phyloP scores from a whole-genome alignment of 1,140 invertebrate species.

The Pomacea maculata region DNA sequence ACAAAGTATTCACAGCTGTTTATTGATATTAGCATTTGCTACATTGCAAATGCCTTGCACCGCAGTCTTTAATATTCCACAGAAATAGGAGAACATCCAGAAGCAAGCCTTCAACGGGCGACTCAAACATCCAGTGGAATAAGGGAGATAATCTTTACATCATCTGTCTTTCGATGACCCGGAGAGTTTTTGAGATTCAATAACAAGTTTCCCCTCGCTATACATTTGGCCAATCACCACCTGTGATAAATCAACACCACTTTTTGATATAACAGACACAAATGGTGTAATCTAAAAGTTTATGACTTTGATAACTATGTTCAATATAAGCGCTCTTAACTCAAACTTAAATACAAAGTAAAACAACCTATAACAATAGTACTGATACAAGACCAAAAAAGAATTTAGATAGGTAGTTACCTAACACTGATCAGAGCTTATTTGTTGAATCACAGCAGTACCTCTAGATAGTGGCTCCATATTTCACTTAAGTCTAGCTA shows the following conservation, averaged over 20 bases:
- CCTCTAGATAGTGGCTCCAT: not conserved
- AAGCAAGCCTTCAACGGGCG: not conserved
- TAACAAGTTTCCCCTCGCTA: slow-evolving; percentile 49
- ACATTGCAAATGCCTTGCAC: too few species aligned
- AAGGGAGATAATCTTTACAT: not conserved
- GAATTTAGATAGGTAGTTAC: not conserved
- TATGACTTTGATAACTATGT: not conserved
- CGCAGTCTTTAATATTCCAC: too few species aligned
- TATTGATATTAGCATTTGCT: too few species aligned
- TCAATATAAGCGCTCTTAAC: not conserved
- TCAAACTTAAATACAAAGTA: not conserved
- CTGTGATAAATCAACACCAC: slow-evolving; percentile 33
- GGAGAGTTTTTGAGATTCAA: slow-evolving; percentile 29
- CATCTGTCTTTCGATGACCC: not conserved
- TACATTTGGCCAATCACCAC: slow-evolving; percentile 50
- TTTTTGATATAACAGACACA: not conserved
- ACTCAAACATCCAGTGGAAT: too few species aligned
- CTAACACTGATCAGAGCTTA: not conserved
- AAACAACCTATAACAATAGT: not conserved
- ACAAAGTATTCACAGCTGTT: too few species aligned
- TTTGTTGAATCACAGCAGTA: not conserved
- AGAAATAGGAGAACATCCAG: not conserved
- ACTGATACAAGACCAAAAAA: not conserved
- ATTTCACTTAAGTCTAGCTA: not conserved
- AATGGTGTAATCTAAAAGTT: not conserved